Conservation (phyloP, 2,888 invertebrate species). For the Andrena hattorfiana region DNA sequence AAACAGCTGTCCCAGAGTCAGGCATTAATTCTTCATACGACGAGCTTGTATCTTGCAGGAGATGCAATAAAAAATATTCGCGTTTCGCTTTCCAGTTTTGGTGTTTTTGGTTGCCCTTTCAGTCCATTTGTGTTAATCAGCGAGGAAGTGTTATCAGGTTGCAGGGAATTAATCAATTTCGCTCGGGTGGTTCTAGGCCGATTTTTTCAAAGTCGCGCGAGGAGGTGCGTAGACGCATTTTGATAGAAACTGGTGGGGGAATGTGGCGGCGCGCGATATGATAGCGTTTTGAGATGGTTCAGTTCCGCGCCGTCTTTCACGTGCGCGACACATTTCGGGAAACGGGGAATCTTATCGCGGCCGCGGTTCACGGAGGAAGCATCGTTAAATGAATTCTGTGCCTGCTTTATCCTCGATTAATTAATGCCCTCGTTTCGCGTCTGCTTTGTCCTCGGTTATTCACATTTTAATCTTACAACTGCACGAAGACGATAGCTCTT, state of each 20-base stretch:
- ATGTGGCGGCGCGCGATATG: conserved; percentile 68
- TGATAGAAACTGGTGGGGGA: conserved; percentile 59
- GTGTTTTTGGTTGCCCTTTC: too few relatives aligned
- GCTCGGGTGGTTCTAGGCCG: not conserved
- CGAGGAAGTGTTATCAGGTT: not conserved
- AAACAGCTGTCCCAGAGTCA: conserved; percentile 55
- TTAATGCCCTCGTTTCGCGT: too few relatives aligned
- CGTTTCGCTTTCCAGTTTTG: too few relatives aligned
- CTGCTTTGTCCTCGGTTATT: not conserved
- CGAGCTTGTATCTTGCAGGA: not conserved
- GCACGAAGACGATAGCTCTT: not conserved
- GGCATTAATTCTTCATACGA: conserved; percentile 30
- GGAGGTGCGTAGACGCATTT: conserved; percentile 66
- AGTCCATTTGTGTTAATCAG: not conserved
- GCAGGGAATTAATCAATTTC: not conserved
- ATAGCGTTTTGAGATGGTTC: conserved; percentile 70
- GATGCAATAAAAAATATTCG: not conserved
- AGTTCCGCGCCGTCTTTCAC: conserved; percentile 73
- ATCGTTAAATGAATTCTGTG: not conserved
- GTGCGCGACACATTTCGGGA: conserved; percentile 64
- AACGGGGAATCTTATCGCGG: conserved; percentile 19
- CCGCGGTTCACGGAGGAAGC: not conserved
- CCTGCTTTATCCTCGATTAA: not conserved
- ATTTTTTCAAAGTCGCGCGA: conserved; percentile 13
- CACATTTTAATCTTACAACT: not conserved